Conservation (phyloP, 2,797 vertebrate genomes). For the Gymnothorax reevesii region DNA sequence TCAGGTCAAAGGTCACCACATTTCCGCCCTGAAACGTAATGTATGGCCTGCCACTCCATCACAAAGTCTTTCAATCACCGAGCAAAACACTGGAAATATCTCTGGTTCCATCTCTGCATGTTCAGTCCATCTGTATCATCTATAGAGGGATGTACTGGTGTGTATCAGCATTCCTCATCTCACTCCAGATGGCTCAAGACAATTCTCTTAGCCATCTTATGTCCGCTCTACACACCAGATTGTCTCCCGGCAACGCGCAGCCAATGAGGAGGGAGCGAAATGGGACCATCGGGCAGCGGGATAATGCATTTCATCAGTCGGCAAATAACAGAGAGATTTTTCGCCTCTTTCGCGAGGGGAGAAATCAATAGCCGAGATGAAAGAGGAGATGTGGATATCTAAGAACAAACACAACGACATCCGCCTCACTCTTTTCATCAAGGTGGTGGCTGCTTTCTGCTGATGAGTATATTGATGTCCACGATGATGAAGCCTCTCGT, state of each 20-base stretch:
- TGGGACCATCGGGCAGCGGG: slow-evolving; percentile 17
- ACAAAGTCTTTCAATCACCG: background rate
- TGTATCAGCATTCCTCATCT: slow-evolving; percentile 29
- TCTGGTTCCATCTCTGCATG: background rate
- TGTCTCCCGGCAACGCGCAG: slow-evolving; percentile 44
- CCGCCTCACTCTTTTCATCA: background rate
- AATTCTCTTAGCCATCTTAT: slow-evolving; percentile 36
- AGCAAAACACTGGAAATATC: slow-evolving; percentile 1
- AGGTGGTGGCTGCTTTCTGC: background rate
- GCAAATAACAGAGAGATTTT: background rate
- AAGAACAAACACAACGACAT: background rate
- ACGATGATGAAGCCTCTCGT: background rate
- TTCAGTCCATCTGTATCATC: background rate
- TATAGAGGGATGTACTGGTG: background rate
- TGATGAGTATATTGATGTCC: background rate
- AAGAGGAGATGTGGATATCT: background rate
- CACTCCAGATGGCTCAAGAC: slow-evolving; percentile 42
- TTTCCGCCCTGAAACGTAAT: background rate
- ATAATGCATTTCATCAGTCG: slow-evolving; percentile 24
- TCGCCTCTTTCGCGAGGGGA: background rate
- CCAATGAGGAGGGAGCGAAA: slow-evolving; percentile 30
- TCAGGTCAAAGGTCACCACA: background rate
- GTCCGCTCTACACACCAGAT: slow-evolving; percentile 13
- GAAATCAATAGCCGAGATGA: slow-evolving; percentile 38
- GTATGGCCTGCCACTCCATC: background rate